Evolutionary conservation across 2,888 invertebrate genomes (phyloP).

Genomic region (Hirudinaria manillensis): DNA sequence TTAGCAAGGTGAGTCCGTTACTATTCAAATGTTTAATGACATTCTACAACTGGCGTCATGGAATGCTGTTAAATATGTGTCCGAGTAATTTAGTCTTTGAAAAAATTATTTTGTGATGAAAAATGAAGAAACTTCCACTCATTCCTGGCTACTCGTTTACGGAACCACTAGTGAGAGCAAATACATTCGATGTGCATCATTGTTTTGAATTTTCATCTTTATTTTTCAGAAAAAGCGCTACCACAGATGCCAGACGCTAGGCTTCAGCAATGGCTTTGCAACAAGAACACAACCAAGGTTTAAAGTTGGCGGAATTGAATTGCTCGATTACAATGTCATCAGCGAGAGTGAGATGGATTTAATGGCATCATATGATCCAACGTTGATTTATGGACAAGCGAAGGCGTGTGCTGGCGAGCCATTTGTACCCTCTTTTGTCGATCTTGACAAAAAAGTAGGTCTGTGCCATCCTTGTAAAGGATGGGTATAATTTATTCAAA

Average conservation of each 20-base stretch:
- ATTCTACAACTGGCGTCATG: no score
- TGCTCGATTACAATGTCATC: slow-evolving; percentile 23
- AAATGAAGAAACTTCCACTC: slow-evolving; percentile 28
- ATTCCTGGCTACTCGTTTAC: slow-evolving; percentile 23
- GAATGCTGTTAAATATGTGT: no score
- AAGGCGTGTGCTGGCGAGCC: slow-evolving; percentile 38
- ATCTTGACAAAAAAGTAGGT: slow-evolving; percentile 27
- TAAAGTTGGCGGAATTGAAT: slow-evolving; percentile 27
- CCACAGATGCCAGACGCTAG: slow-evolving; percentile 28
- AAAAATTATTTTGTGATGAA: no score
- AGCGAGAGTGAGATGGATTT: slow-evolving; percentile 51
- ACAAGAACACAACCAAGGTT: slow-evolving; percentile 6
- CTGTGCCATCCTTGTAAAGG: not conserved
- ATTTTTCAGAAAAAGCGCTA: slow-evolving; percentile 17
- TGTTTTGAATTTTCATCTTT: not conserved
- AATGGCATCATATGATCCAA: slow-evolving; percentile 53
- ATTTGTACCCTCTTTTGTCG: slow-evolving; percentile 27
- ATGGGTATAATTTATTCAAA: not conserved
- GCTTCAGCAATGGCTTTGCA: slow-evolving; percentile 20
- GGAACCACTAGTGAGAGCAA: slow-evolving; percentile 9
- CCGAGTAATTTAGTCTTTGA: no score
- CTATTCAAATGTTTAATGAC: no score
- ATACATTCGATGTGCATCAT: not conserved
- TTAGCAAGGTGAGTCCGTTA: no score
- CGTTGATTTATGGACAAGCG: slow-evolving; percentile 54